Evolutionary conservation across 2,797 vertebrate genomes (phyloP).

Genomic region (Macropodus opercularis): DNA sequence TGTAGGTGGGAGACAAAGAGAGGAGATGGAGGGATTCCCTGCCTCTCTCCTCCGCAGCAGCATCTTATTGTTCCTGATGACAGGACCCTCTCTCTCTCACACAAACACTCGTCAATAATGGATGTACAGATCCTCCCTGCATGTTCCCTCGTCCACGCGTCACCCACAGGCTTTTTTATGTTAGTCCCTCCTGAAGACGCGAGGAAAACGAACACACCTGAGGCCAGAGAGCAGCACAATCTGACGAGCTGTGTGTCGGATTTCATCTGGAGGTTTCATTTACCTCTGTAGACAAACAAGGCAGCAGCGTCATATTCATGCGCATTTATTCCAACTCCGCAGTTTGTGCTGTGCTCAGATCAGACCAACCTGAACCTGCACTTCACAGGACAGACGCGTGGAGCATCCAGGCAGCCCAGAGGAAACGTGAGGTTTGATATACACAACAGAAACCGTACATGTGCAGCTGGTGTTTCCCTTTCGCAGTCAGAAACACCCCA

Average conservation of each 20-base stretch:
- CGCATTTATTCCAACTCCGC: too few species aligned
- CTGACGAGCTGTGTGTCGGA: too few species aligned
- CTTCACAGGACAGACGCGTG: too few species aligned
- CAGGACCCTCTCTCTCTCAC: constrained; percentile 2
- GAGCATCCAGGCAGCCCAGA: too few species aligned
- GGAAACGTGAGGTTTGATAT: background rate
- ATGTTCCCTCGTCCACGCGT: constrained; percentile 33
- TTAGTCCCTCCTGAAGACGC: too few species aligned
- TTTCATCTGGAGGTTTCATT: background rate
- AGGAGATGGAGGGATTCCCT: constrained; percentile 56
- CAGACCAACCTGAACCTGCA: too few species aligned
- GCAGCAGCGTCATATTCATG: too few species aligned
- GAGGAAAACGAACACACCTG: too few species aligned
- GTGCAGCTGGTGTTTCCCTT: background rate
- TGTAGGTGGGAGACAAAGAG: constrained; percentile 57
- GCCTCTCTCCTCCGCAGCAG: constrained; percentile 44
- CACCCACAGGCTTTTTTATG: too few species aligned
- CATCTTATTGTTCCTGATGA: constrained; percentile 57
- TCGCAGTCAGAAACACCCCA: background rate
- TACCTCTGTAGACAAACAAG: too few species aligned
- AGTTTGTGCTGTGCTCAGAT: too few species aligned
- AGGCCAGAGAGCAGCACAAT: background rate
- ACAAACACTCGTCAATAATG: constrained; percentile 57
- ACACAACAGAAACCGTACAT: too few species aligned
- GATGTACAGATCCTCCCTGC: constrained; percentile 61